Evolutionary conservation across 2,888 invertebrate genomes (phyloP).

Genomic region (Isotomurus palustris): DNA sequence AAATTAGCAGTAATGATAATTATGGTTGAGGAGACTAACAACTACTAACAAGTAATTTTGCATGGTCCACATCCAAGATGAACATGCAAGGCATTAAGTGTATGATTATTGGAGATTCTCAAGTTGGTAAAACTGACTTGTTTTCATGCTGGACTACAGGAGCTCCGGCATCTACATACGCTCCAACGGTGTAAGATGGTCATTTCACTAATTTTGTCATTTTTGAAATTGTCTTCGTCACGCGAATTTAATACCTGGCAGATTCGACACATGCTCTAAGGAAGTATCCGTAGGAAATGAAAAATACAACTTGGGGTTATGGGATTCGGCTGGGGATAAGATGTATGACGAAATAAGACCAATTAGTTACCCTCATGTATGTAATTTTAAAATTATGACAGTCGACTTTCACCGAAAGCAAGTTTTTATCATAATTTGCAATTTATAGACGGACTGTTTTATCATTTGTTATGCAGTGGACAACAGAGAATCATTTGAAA

Average conservation of each 20-base stretch:
- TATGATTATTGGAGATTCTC: conserved; percentile 83
- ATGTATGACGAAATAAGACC: conserved; percentile 20
- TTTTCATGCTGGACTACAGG: conserved; percentile 78
- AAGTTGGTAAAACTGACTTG: conserved; percentile 86
- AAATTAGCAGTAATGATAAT: no score
- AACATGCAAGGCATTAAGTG: conserved; percentile 59
- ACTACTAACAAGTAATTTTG: neutral
- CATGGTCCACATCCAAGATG: neutral
- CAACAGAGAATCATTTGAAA: conserved; percentile 72
- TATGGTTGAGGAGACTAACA: neutral
- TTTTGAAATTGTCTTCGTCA: neutral
- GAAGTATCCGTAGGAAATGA: conserved; percentile 1
- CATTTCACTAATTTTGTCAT: neutral
- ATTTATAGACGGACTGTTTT: conserved; percentile 76
- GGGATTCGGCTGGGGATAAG: conserved; percentile 21
- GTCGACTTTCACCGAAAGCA: neutral
- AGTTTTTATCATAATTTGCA: neutral
- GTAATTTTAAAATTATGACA: no score
- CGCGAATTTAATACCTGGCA: no score
- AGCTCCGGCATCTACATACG: conserved; percentile 77
- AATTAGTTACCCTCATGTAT: conserved; percentile 30
- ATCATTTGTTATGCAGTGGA: conserved; percentile 78
- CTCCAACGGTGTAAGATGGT: conserved; percentile 72
- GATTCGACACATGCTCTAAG: conserved; percentile 20
- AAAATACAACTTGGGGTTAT: conserved; percentile 12